Evolutionary conservation across 2,113 vertebrate species (phyloP), one percentile per base, ranked within the genome.

Genomic region (Pseudolaguvia tuberculata): DNA sequence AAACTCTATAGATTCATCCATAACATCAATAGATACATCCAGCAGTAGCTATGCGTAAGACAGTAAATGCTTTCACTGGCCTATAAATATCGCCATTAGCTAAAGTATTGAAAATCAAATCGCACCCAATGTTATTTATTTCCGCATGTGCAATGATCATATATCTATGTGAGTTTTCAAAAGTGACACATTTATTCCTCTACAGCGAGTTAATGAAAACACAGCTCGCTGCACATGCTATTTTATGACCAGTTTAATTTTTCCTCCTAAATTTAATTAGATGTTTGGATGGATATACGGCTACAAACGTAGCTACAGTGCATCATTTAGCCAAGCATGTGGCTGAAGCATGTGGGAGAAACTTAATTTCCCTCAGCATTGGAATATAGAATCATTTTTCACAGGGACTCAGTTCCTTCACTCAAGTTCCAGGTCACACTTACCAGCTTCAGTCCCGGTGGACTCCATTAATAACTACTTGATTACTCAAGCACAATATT

Each of bases 161-260:
- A 69, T 69, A 70, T 70, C 67, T 35, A 15, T 35, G 17, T 70
- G 25, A 11, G 66, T 51, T 52, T 50, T 31, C 25, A 31, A 68
- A 17, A 70, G 67, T 70, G 67, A 53, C 48, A 53, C 29, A 35
- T 70, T 53, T 70, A 70, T 70, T 53, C 27, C 39, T 20, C 10
- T 70, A 70, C 67, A 70, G 50, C 10, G 50, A 70, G 67, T 70
- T 53, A 70, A 70, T 70, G 27, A 70, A 70, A 70, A 51, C 13
- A 11, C 67, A 53, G 27, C 11, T 20, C 5, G 6, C 50, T 70
- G 67, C 67, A 70, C 67, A 70, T 53, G 48, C 48, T 70, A 53
- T 53, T 70, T 70, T 70, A 70, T 39, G n/a, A 20, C 67, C 50
- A 35, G 50, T 70, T 70, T 70, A 70, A 70, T 70, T 70, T 53